Base-by-base conservation (phyloP, 2,113 vertebrate genomes). In the Ciconia boyciana region DNA sequence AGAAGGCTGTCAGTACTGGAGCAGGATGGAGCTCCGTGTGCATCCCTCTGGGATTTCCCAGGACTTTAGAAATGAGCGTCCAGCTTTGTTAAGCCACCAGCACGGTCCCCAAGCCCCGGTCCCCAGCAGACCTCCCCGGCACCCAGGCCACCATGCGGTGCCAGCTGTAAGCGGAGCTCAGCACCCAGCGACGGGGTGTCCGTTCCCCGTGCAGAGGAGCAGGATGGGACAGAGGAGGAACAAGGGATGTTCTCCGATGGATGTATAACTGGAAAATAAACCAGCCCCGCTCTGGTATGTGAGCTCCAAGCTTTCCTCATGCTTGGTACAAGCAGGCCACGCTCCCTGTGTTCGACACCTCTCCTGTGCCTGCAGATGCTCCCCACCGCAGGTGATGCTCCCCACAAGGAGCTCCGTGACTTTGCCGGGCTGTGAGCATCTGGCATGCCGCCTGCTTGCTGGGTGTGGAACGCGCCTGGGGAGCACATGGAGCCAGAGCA, bases 361-460 rank as follows among this genome's bases (percentile, higher is more conserved):
- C 58, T 61, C 21, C 18, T 1, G 46, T 16, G 9, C 2, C 44
- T 20, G 39, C 1, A 3, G 69, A 21, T 46, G 58, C n/a, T 61
- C 60, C 31, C 13, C 19, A 4, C 21, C 2, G 10, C 70, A 55
- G 44, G 57, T 7, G 71, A 72, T 52, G 62, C 43, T 86, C 65
- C 61, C 0, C 2, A 0, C 19, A 8, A 5, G 12, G 5, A 54
- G 65, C 46, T 36, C 20, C 2, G 0, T 21, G 28, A 15, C 61
- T 51, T 11, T 19, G 41, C 54, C 0, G 1, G 46, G 65, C 48
- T 39, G 39, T 0, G 15, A 51, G n/a, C 39, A 16, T 2, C 80
- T 28, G 80, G 88, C 41, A 5, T 0, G 4, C 32, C 0, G 41
- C 89, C 57, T 1, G 8, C 16, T 28, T 1, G 12, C 26, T 6